Evolutionary conservation across 2,797 vertebrate species (phyloP).

Genomic region (Knipowitschia caucasica): DNA sequence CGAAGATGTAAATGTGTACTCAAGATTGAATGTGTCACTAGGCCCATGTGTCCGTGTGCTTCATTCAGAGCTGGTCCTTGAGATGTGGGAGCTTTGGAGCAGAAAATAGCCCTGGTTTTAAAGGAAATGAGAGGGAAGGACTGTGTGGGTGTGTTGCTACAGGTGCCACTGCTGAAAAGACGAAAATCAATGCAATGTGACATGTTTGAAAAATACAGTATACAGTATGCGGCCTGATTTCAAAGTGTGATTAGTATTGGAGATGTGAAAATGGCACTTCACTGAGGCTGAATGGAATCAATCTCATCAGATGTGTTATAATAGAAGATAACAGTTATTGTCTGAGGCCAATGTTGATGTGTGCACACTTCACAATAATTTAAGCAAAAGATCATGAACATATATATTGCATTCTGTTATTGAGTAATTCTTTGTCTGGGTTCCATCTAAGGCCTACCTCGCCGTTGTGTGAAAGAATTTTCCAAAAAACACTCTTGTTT

Average conservation of each 20-base stretch:
- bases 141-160: conserved; percentile 23
- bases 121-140: conserved; percentile 1
- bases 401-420: too few relatives aligned
- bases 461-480: too few relatives aligned
- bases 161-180: conserved; percentile 22
- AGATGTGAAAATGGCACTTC: neutral
- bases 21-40: conserved; percentile 23
- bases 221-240: conserved; percentile 3
- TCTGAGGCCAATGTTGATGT: neutral
- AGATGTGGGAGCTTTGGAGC: conserved; percentile 17
- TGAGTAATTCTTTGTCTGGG: too few relatives aligned
- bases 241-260: neutral
- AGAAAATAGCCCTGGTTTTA: conserved; percentile 21
- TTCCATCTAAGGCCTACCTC: too few relatives aligned
- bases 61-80: conserved; percentile 13
- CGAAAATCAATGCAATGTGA: conserved; percentile 21
- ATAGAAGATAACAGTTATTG: neutral
- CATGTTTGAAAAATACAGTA: conserved; percentile 19
- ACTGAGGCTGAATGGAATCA: neutral
- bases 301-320: neutral
- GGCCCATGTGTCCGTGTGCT: conserved; percentile 13
- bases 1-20: too few relatives aligned
- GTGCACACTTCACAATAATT: too few relatives aligned
- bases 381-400: too few relatives aligned
- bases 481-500: too few relatives aligned